Evolutionary conservation across 2,797 vertebrate genomes (phyloP).

Genomic region (Onychomys torridus): DNA sequence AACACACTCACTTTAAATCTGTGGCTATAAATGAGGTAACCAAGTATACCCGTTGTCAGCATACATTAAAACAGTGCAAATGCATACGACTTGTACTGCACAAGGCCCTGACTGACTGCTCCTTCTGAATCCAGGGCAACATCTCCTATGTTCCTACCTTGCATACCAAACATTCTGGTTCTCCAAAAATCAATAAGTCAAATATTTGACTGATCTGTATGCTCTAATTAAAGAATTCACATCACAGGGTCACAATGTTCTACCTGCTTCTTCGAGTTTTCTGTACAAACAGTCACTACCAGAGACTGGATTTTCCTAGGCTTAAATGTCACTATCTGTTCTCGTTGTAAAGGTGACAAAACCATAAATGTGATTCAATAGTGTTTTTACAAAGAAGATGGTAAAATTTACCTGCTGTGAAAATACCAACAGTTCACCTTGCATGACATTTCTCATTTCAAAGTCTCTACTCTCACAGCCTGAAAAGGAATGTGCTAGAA

Average conservation of each 20-base stretch:
- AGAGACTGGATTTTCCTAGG: constrained; percentile 57
- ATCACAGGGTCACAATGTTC: constrained; percentile 68
- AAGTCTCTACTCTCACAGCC: constrained; percentile 58
- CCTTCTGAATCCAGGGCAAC: constrained; percentile 66
- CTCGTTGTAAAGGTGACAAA: constrained; percentile 76
- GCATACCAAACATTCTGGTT: constrained; percentile 71
- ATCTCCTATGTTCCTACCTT: constrained; percentile 60
- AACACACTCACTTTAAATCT: constrained; percentile 27
- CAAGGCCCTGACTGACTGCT: constrained; percentile 41
- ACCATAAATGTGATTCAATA: constrained; percentile 76
- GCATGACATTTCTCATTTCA: constrained; percentile 70
- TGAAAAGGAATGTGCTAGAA: constrained; percentile 56
- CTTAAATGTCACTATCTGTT: constrained; percentile 80
- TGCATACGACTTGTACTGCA: not conserved
- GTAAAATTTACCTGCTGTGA: constrained; percentile 74
- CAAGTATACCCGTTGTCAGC: not conserved
- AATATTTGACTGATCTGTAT: constrained; percentile 71
- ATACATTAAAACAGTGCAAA: constrained; percentile 44
- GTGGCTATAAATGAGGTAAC: constrained; percentile 49
- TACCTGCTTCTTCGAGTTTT: constrained; percentile 67
- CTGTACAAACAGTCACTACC: constrained; percentile 72
- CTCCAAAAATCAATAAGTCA: constrained; percentile 77
- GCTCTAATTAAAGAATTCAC: constrained; percentile 69
- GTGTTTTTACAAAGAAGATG: constrained; percentile 72
- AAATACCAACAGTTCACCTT: constrained; percentile 76